Evolutionary conservation across 1,140 invertebrate genomes (phyloP), one percentile per base, ranked within the genome.

Genomic region (Asbolus verrucosus): DNA sequence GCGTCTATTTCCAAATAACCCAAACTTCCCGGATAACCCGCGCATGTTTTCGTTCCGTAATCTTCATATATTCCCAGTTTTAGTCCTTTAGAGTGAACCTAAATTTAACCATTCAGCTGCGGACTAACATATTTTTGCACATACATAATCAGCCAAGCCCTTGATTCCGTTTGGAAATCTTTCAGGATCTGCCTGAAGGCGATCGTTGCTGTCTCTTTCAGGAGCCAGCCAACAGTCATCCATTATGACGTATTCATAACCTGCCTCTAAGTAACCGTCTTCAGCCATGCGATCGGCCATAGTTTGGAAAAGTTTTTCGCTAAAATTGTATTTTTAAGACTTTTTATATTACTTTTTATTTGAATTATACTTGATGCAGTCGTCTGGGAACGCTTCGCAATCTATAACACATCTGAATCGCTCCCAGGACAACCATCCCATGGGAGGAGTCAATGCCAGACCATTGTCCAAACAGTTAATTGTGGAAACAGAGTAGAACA

Each of bases 61-160:
- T 96, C 94, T 80, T 93, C 90, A 82, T 96, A 96, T 73, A 96
- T 90, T 0, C 93, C 94, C 76, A 96, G 90, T 81, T 94, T 94
- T 4, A 96, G 80, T 0, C 92, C 92, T 78, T 85, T 87, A 5
- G 80, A 77, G 75, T 96, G 94, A 43, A 95, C 84, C 93, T 94
- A 68, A 27, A 27, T n/a, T n/a, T n/a, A n/a, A n/a, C n/a, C n/a
- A 41, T 78, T 78, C 70, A 43, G 67, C 18, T 46, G n/a, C n/a
- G n/a, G n/a, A n/a, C 16, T 38, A 31, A 38, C 27, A n/a, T 41
- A 65, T n/a, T 50, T 70, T 2, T 65, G 27, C 24, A 27, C 16
- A 59, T 83, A 96, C 93, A 86, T 95, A 94, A 81, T 94, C 88
- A 39, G 91, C 86, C 1, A 96, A 79, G 21, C 84, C 85, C 77